phyloP scores from a whole-genome alignment of 37 sponge, comb jelly and placozoan genomes.

The Beroe ovata region DNA sequence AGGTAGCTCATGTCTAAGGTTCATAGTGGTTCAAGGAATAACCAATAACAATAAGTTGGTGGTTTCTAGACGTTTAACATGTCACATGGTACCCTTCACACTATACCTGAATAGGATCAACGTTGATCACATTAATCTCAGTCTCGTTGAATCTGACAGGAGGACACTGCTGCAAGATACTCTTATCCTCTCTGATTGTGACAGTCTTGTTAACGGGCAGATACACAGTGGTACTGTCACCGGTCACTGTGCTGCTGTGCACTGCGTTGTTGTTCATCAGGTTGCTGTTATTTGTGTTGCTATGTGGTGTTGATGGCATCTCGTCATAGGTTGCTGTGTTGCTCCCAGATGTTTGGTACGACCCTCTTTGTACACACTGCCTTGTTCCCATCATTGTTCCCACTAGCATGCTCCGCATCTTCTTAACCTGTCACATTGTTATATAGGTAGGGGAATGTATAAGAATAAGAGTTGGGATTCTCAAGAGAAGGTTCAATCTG shows the following conservation, averaged over 20 bases:
- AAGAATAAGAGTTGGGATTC: too few species aligned
- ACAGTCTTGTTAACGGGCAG: neutral
- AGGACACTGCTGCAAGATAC: constrained; percentile 36
- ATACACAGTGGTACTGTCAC: neutral
- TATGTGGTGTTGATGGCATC: neutral
- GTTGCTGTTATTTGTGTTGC: neutral
- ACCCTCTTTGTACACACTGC: neutral
- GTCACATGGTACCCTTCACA: too few species aligned
- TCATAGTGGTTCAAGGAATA: too few species aligned
- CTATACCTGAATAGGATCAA: constrained; percentile 43
- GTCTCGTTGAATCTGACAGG: constrained; percentile 43
- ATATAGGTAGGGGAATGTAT: neutral
- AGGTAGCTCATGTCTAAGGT: too few species aligned
- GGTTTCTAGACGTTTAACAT: too few species aligned
- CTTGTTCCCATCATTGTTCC: constrained; percentile 61
- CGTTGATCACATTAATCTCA: constrained; percentile 57
- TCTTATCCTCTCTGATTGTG: neutral
- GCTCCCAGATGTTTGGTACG: neutral
- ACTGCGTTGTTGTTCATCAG: constrained; percentile 1
- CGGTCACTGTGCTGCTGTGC: neutral
- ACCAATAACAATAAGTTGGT: too few species aligned
- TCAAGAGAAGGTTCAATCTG: too few species aligned
- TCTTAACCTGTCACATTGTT: constrained; percentile 41
- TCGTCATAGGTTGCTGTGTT: constrained; percentile 35
- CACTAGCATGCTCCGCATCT: constrained; percentile 15